Percentiles rank a stretch among this genome's conserved stretches.
phyloP scores from a whole-genome alignment of 2,888 invertebrate genomes.

The Cantharis rufa region DNA sequence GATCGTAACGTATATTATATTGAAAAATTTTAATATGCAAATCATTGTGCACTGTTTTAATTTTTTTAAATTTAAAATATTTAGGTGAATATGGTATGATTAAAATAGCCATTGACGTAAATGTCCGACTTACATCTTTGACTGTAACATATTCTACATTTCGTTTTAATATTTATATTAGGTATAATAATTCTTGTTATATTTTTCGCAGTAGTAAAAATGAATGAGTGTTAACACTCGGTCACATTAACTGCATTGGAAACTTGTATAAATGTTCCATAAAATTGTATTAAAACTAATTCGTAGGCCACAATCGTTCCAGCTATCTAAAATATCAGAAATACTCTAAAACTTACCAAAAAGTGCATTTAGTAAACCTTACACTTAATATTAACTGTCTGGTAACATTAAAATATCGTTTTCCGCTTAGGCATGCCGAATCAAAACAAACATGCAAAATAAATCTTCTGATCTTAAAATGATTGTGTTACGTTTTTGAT shows the following conservation, averaged over 20 bases:
- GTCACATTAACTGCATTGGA: not conserved
- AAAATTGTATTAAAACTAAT: slow-evolving; percentile 47
- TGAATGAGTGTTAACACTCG: not conserved
- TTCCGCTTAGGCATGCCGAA: slow-evolving; percentile 11
- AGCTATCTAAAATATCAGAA: slow-evolving; percentile 41
- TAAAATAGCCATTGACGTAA: too few species aligned
- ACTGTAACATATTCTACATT: too few species aligned
- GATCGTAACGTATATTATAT: too few species aligned
- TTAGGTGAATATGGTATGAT: too few species aligned
- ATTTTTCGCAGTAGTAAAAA: too few species aligned
- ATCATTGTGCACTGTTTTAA: too few species aligned
- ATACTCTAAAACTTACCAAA: not conserved
- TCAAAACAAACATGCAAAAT: slow-evolving; percentile 12
- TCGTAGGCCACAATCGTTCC: slow-evolving; percentile 49
- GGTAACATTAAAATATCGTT: slow-evolving; percentile 16
- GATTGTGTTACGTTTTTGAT: not conserved
- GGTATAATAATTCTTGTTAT: too few species aligned
- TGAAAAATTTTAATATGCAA: too few species aligned
- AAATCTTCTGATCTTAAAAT: slow-evolving; percentile 20
- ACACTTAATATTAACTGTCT: slow-evolving; percentile 20
- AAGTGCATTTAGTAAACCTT: not conserved
- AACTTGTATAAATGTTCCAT: slow-evolving; percentile 4
- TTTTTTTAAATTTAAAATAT: too few species aligned
- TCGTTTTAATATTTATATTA: too few species aligned
- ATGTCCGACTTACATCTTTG: too few species aligned